Evolutionary conservation across 1,140 invertebrate species (phyloP).

Genomic region (Paralvinella palmiformis): DNA sequence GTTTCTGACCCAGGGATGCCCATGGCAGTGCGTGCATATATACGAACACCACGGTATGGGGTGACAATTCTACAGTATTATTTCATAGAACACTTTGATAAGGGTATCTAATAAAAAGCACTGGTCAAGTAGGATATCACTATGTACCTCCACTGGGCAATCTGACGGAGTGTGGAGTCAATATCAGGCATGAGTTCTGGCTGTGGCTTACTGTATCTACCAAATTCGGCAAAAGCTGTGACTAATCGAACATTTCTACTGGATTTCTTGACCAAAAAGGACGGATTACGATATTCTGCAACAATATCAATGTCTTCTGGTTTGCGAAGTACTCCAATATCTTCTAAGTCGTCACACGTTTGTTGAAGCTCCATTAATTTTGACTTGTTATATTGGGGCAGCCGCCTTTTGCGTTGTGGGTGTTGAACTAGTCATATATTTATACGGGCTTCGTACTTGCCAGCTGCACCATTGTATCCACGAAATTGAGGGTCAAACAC

Average conservation of each 20-base stretch:
- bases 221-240: constrained; percentile 27
- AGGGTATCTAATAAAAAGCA: constrained; percentile 10
- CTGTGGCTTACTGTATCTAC: constrained; percentile 17
- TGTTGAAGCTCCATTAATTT: too few species aligned
- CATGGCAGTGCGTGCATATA: constrained; percentile 24
- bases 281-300: constrained; percentile 22
- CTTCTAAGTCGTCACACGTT: not conserved
- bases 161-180: constrained; percentile 16
- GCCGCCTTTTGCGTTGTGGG: constrained; percentile 23
- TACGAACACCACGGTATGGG: constrained; percentile 18
- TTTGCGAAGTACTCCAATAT: too few species aligned
- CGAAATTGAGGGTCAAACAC: too few species aligned
- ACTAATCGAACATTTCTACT: constrained; percentile 18
- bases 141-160: constrained; percentile 23
- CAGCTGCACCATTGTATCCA: too few species aligned
- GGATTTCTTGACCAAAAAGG: constrained; percentile 22
- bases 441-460: constrained; percentile 23
- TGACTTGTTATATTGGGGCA: constrained; percentile 15
- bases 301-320: constrained; percentile 10
- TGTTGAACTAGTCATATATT: constrained; percentile 27
- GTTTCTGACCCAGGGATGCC: constrained; percentile 22
- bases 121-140: constrained; percentile 20
- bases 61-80: too few species aligned
- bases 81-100: too few species aligned
- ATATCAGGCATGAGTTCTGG: constrained; percentile 24